phyloP scores from a whole-genome alignment of 1,140 invertebrate species.

The Venturia canescens region DNA sequence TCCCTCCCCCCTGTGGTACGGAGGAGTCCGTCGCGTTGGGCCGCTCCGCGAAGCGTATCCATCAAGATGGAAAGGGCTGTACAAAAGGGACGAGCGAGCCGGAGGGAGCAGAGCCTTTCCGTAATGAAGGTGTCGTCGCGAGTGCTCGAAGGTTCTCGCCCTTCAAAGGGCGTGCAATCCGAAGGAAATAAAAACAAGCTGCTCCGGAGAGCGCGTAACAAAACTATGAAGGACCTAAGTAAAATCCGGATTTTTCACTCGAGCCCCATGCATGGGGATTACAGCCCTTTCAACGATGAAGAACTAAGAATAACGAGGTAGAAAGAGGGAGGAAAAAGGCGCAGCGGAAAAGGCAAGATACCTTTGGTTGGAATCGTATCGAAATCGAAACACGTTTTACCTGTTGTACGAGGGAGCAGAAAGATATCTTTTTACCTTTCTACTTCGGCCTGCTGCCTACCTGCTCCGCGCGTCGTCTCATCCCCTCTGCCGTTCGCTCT shows the following conservation, averaged over 20 bases:
- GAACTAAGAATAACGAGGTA: background rate
- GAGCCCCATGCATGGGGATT: too few species aligned
- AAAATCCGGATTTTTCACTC: background rate
- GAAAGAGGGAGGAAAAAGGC: background rate
- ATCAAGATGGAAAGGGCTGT: slow-evolving; percentile 42
- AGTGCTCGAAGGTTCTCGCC: background rate
- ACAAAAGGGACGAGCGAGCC: too few species aligned
- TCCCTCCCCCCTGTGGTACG: slow-evolving; percentile 55
- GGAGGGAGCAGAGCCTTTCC: too few species aligned
- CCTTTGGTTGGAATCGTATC: slow-evolving; percentile 45
- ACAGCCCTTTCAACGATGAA: too few species aligned
- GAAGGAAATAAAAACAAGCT: background rate
- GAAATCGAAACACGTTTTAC: slow-evolving; percentile 45
- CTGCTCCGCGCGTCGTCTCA: slow-evolving; percentile 31
- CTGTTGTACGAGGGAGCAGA: slow-evolving; percentile 41
- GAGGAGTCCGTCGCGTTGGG: slow-evolving; percentile 53
- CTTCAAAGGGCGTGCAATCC: background rate
- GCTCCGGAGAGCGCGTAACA: background rate
- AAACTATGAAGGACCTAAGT: too few species aligned
- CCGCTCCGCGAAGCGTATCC: slow-evolving; percentile 52
- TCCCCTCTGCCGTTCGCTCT: background rate
- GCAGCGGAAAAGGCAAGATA: background rate
- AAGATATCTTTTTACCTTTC: slow-evolving; percentile 33
- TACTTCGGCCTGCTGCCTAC: slow-evolving; percentile 29
- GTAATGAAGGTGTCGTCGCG: too few species aligned